These are phyloP conservation scores for Dolichotis patagonum DNA, from an alignment of 2,113 vertebrate species.

Conservation along the genomic window DNA sequence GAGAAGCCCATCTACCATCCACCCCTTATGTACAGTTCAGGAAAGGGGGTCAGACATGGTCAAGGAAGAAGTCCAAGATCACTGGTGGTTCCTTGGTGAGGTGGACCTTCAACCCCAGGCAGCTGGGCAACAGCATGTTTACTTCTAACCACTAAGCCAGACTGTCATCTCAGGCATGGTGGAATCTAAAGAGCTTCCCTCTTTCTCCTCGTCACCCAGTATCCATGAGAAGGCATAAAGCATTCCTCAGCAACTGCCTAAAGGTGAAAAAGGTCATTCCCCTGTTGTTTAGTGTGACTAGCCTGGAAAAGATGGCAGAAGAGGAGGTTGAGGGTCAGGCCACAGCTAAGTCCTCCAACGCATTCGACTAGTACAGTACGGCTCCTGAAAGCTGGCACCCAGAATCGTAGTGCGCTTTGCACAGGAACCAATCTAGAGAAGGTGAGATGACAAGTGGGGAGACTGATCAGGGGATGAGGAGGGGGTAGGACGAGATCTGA, in stretches of 20 bases:
- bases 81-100: rapidly evolving
- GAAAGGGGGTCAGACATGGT: not conserved
- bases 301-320: not conserved
- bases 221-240: not conserved
- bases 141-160: not conserved
- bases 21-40: not conserved
- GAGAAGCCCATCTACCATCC: too few species aligned
- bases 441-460: not conserved
- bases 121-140: not conserved
- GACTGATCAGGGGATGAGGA: not conserved
- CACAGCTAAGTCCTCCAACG: not conserved
- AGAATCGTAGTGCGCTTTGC: not conserved
- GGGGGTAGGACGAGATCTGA: not conserved
- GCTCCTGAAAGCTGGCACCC: not conserved
- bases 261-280: rapidly evolving
- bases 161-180: not conserved
- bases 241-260: not conserved
- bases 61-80: not conserved
- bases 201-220: not conserved
- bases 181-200: not conserved
- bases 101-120: not conserved
- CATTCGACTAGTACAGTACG: not conserved
- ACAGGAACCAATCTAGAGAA: not conserved
- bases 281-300: not conserved
- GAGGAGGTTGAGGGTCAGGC: not conserved